Conservation (phyloP, 2,797 vertebrate genomes). For the Dicrostonyx torquatus region DNA sequence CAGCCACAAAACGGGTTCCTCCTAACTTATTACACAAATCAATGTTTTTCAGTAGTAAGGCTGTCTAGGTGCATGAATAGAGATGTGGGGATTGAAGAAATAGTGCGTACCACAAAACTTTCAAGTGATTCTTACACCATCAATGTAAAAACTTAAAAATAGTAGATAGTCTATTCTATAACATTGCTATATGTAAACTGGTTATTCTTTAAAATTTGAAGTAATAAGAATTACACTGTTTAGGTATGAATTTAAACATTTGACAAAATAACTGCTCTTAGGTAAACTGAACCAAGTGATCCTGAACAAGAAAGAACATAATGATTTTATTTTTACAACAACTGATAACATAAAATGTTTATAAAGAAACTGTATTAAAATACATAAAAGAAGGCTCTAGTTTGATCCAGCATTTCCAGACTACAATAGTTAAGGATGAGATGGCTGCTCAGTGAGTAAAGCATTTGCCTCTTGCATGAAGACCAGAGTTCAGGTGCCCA, state of each 20-base stretch:
- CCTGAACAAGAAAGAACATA: neutral
- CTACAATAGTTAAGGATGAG: neutral
- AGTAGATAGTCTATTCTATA: neutral
- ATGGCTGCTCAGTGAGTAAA: neutral
- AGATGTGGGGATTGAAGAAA: neutral
- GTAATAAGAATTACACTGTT: neutral
- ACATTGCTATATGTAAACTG: neutral
- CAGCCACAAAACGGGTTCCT: neutral
- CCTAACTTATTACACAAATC: neutral
- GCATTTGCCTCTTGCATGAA: neutral
- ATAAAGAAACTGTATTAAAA: neutral
- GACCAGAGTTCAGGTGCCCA: neutral
- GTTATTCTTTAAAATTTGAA: neutral
- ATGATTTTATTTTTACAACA: slow-evolving; percentile 30
- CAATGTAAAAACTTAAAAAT: slow-evolving; percentile 20
- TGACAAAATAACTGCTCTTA: slow-evolving; percentile 34
- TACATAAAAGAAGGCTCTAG: neutral
- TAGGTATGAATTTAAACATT: neutral
- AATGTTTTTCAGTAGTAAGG: neutral
- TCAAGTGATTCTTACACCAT: slow-evolving; percentile 36
- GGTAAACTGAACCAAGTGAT: slow-evolving; percentile 31
- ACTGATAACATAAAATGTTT: neutral
- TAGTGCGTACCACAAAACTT: slow-evolving; percentile 14
- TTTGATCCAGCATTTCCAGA: neutral
- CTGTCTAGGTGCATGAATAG: neutral